Evolutionary conservation across 2,113 vertebrate genomes (phyloP).

Genomic region (Odocoileus virginianus): DNA sequence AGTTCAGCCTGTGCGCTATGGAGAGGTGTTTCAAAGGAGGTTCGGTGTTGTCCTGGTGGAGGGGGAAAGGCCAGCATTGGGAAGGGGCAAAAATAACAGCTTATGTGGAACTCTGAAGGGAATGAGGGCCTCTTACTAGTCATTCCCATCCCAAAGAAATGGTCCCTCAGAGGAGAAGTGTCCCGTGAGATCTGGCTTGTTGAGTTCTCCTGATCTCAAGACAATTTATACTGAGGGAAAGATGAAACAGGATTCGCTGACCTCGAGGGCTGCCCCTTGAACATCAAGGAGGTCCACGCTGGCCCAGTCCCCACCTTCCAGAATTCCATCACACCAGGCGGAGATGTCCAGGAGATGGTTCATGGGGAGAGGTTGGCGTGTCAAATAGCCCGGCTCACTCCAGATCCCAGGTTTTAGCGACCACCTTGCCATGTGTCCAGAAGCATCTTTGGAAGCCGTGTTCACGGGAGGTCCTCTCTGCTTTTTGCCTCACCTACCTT

Average conservation of each 20-base stretch:
- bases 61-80: background rate
- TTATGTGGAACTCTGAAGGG: background rate
- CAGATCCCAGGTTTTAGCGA: background rate
- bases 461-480: constrained; percentile 17
- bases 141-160: background rate
- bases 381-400: background rate
- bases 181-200: background rate
- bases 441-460: background rate
- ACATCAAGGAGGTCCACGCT: background rate
- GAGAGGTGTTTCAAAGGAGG: background rate
- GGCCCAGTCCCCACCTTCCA: background rate
- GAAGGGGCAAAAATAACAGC: background rate
- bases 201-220: background rate
- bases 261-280: background rate
- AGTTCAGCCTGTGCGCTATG: background rate
- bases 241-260: background rate
- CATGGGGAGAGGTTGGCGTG: rapidly evolving
- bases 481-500: constrained; percentile 78
- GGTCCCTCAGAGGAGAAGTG: background rate
- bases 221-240: background rate
- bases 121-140: background rate
- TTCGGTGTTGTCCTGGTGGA: background rate
- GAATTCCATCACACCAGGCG: background rate
- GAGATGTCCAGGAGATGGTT: background rate
- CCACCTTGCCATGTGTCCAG: background rate